Evolutionary conservation across 2,888 invertebrate genomes (phyloP).

Genomic region (Nomada ruficornis): DNA sequence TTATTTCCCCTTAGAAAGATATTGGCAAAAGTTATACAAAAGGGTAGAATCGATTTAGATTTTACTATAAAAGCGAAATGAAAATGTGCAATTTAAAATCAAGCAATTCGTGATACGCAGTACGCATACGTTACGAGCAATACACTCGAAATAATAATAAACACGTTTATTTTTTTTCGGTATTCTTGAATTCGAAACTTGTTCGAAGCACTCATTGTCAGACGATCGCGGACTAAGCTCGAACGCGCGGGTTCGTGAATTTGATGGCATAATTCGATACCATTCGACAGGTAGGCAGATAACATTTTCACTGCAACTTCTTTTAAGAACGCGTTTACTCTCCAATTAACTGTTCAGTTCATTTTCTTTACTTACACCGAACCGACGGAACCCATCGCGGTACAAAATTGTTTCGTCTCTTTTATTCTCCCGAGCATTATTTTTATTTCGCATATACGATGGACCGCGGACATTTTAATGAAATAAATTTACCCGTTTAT

Average conservation of each 20-base stretch:
- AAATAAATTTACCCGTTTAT: neutral
- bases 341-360: neutral
- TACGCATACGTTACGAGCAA: neutral
- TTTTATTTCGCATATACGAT: neutral
- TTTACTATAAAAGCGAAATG: neutral
- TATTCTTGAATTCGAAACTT: neutral
- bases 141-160: neutral
- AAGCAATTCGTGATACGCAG: slow-evolving; percentile 22
- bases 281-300: neutral
- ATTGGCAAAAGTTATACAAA: neutral
- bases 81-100: neutral
- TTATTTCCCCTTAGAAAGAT: neutral
- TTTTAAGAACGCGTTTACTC: slow-evolving; percentile 3
- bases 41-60: neutral
- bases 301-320: neutral
- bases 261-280: neutral
- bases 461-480: neutral
- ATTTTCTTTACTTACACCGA: neutral
- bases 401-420: neutral
- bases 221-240: slow-evolving; percentile 12
- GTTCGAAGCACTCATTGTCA: neutral
- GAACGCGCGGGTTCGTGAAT: neutral
- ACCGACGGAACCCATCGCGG: neutral
- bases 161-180: neutral
- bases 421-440: neutral